These are phyloP conservation scores for Anastatus disparis DNA, from an alignment of 1,140 invertebrate genomes.

Conservation along the genomic window DNA sequence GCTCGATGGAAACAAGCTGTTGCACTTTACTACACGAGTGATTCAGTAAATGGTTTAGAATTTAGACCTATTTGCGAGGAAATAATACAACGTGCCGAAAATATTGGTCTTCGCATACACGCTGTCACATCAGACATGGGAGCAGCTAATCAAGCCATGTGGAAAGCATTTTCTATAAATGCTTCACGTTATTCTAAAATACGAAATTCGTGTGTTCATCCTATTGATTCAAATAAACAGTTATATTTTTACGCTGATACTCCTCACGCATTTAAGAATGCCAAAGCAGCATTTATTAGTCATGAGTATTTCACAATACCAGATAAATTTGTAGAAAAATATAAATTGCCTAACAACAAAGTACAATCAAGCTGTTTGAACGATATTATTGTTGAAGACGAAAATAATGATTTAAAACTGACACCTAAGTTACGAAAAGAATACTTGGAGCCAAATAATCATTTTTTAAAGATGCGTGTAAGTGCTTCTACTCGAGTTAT, in stretches of 20 bases:
- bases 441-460: background rate
- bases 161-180: slow-evolving; percentile 10
- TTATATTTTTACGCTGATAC: slow-evolving; percentile 17
- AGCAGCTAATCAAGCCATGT: slow-evolving; percentile 9
- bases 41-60: background rate
- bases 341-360: slow-evolving; percentile 10
- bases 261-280: slow-evolving; percentile 23
- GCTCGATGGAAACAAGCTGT: too few relatives aligned
- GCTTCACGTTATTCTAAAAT: slow-evolving; percentile 1
- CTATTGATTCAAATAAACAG: background rate
- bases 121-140: slow-evolving; percentile 9
- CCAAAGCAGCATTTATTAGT: slow-evolving; percentile 12
- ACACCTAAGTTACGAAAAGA: slow-evolving; percentile 23
- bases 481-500: too few relatives aligned
- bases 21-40: slow-evolving; percentile 17
- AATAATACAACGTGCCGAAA: background rate
- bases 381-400: slow-evolving; percentile 4
- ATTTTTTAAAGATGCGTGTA: slow-evolving; percentile 20
- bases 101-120: background rate
- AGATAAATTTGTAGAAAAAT: slow-evolving; percentile 3
- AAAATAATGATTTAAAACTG: slow-evolving; percentile 3
- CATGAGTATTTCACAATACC: slow-evolving; percentile 5
- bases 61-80: background rate
- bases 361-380: background rate
- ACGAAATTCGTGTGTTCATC: background rate